Conservation (phyloP, 2,888 invertebrate genomes). For the Cryptocephalus moraei region DNA sequence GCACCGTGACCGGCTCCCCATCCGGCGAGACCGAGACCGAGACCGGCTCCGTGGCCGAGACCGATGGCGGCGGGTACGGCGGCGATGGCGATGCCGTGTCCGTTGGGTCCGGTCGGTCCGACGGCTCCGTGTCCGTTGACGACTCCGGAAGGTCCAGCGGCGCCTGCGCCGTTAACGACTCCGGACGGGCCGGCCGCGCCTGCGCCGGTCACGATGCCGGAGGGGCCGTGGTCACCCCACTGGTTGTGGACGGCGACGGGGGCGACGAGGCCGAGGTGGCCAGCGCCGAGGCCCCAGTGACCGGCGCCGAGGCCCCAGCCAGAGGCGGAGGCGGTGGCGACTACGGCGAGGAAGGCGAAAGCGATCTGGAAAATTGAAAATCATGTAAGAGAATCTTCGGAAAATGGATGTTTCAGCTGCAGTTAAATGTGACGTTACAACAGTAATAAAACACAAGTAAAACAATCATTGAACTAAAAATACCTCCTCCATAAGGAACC, state of each 20-base stretch:
- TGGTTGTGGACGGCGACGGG: slow-evolving; percentile 4
- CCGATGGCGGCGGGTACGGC: slow-evolving; percentile 1
- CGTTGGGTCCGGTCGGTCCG: slow-evolving; percentile 4
- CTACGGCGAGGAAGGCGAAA: slow-evolving; percentile 3
- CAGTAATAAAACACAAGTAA: no score
- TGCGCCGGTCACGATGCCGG: slow-evolving; percentile 9
- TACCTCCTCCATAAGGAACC: no score
- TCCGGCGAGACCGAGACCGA: background rate
- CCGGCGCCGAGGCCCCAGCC: slow-evolving; percentile 2
- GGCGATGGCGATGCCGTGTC: slow-evolving; percentile 1
- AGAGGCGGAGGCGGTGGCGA: slow-evolving; percentile 8
- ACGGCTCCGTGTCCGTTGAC: slow-evolving; percentile 8
- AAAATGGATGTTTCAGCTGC: no score
- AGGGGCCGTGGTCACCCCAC: slow-evolving; percentile 8
- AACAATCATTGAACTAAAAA: no score
- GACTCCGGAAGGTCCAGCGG: slow-evolving; percentile 6
- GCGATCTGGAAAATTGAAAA: slow-evolving; percentile 2
- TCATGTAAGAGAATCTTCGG: background rate
- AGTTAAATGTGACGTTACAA: no score
- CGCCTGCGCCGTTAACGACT: slow-evolving; percentile 5
- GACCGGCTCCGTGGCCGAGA: slow-evolving; percentile 1
- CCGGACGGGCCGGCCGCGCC: slow-evolving; percentile 7
- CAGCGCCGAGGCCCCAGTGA: background rate
- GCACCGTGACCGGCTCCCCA: background rate
- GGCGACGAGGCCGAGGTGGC: background rate